Base-by-base conservation (phyloP, 1,140 invertebrate species). In the Melanaphis sacchari region DNA sequence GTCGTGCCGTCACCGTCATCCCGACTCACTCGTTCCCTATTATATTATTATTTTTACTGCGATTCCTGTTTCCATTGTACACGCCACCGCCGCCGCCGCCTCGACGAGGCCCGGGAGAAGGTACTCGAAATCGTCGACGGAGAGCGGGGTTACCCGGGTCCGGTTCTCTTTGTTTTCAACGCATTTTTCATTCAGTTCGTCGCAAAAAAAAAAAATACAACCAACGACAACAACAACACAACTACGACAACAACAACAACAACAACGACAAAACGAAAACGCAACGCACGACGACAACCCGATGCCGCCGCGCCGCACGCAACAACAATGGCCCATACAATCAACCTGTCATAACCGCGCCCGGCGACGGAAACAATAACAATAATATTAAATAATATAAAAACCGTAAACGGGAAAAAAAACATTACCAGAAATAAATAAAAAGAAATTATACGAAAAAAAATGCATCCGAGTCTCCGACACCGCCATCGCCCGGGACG, bases 41-140 rank as follows among this genome's bases (percentile, higher is more conserved):
- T 88, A 46, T 40, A 43, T 88, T 81, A 59, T 54, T 76, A 90
- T 46, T 89, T 59, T 85, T 85, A 87, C 93, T 36, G 59, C 54
- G 93, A 90, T 93, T 87, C 84, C 52, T 43, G 49, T 87, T 89
- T 76, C 54, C 54, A 89, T 66, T 93, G 54, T 90, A 40, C 84
- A n/a, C n/a, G n/a, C n/a, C n/a, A 15, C 46, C 46, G 5, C 84
- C 38, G 9, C 82, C 38, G 82, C 82, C 40, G 6, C 8, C 26
- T 59, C 59, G 18, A 49, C 15, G 31, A 3, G 59, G 31, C 41
- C 43, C 41, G 41, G 26, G 85, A 41, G 22, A n/a, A 46, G 85
- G 66, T 26, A 49, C 40, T 43, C 76, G 81, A 21, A 31, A 38
- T n/a, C 40, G 26, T 41, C 76, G 91, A 1, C n/a, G 66, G 6